Percentiles rank a stretch among this genome's conserved stretches.
Conservation (phyloP, 1,140 invertebrate genomes). For the Trichoplusia ni region DNA sequence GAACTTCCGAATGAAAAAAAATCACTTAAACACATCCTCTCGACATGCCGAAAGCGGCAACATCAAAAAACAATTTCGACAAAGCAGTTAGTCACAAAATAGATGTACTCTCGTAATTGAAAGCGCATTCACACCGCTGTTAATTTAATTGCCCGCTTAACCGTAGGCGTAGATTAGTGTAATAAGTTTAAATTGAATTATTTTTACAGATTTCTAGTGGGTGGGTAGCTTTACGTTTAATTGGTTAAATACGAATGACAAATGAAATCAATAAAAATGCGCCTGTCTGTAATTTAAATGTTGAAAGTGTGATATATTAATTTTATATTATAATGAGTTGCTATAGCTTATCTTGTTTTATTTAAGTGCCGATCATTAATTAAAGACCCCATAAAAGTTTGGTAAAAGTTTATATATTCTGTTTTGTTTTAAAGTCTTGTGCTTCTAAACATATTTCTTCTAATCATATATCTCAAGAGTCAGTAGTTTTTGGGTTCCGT, state of each 20-base stretch:
- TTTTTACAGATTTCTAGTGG: constrained; percentile 2
- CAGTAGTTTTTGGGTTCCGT: too few relatives aligned
- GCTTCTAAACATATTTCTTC: too few relatives aligned
- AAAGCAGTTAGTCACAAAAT: constrained; percentile 18
- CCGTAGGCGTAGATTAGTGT: constrained; percentile 24
- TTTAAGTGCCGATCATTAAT: background rate
- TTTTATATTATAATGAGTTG: constrained; percentile 4
- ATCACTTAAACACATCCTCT: constrained; percentile 19
- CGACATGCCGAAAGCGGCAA: constrained; percentile 12
- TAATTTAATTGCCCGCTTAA: constrained; percentile 15
- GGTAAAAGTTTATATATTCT: background rate
- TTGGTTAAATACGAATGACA: constrained; percentile 29
- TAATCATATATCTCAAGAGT: too few relatives aligned
- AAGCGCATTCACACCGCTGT: constrained; percentile 19
- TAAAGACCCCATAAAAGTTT: background rate
- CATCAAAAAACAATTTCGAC: constrained; percentile 39
- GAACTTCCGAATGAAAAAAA: constrained; percentile 21
- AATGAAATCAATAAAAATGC: constrained; percentile 20
- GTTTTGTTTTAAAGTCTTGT: background rate
- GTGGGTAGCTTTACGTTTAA: constrained; percentile 23
- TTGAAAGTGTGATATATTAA: constrained; percentile 6
- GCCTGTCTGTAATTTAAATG: background rate
- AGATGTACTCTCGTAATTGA: constrained; percentile 13
- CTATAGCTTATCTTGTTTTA: background rate
- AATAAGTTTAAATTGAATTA: constrained; percentile 31